phyloP scores from a whole-genome alignment of 2,113 vertebrate genomes.

The Typhlomys cinereus region DNA sequence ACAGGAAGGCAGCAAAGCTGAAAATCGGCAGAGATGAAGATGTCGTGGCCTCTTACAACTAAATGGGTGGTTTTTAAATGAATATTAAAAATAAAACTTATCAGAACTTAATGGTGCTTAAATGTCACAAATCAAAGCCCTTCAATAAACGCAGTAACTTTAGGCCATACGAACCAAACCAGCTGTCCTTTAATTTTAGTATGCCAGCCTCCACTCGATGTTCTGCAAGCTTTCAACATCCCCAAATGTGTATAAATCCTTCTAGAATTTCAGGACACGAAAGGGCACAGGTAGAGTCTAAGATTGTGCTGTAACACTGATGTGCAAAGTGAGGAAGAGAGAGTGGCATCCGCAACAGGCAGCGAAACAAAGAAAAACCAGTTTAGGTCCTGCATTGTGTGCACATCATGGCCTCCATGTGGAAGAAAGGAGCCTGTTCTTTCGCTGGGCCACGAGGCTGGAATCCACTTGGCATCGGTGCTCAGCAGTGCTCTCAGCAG shows the following conservation, averaged over 20 bases:
- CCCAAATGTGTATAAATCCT: slow-evolving; percentile 68
- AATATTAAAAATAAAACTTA: slow-evolving; percentile 39
- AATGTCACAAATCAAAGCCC: slow-evolving; percentile 52
- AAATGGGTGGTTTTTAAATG: slow-evolving; percentile 70
- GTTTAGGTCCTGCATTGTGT: slow-evolving; percentile 82
- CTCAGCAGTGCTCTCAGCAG: slow-evolving; percentile 87
- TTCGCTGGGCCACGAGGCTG: slow-evolving; percentile 78
- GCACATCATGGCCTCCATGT: slow-evolving; percentile 84
- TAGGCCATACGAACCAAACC: slow-evolving; percentile 6
- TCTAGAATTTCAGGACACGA: slow-evolving; percentile 70
- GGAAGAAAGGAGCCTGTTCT: slow-evolving; percentile 82
- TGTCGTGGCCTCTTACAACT: slow-evolving; percentile 66
- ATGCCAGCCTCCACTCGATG: slow-evolving; percentile 42
- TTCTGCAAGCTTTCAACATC: slow-evolving; percentile 48
- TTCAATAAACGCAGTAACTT: slow-evolving; percentile 50
- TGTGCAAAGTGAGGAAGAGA: slow-evolving; percentile 86
- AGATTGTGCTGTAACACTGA: slow-evolving; percentile 80
- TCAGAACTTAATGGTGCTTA: slow-evolving; percentile 47
- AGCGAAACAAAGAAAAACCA: slow-evolving; percentile 82
- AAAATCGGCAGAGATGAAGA: slow-evolving; percentile 70
- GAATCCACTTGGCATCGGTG: slow-evolving; percentile 78
- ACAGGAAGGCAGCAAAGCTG: slow-evolving; percentile 65
- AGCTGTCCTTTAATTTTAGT: slow-evolving; percentile 40
- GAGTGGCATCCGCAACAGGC: slow-evolving; percentile 85
- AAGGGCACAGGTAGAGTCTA: slow-evolving; percentile 77